A percentile compares a stretch with the other conserved stretches of the same genome.
Evolutionary conservation across 2,888 invertebrate genomes (phyloP).

Genomic region (Hemithea aestivaria): DNA sequence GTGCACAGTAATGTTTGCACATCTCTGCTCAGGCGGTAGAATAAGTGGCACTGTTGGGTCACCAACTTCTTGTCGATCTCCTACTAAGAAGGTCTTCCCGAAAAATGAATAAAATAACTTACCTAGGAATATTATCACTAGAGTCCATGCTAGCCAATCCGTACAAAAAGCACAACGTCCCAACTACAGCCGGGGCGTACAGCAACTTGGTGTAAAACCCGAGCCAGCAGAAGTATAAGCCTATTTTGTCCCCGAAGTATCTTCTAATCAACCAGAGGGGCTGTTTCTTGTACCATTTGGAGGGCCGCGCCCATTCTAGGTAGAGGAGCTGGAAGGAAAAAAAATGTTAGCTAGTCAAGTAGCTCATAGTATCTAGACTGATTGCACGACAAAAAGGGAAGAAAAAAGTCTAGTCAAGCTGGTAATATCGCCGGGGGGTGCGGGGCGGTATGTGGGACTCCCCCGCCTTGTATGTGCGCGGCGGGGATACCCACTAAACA

Average conservation of each 20-base stretch:
- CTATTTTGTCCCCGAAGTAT: slow-evolving; percentile 96
- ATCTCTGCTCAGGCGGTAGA: too few species aligned
- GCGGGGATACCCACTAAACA: too few species aligned
- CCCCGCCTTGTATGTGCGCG: too few species aligned
- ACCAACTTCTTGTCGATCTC: too few species aligned
- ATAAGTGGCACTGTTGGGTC: too few species aligned
- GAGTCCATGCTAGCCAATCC: slow-evolving; percentile 91
- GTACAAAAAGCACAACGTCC: slow-evolving; percentile 91
- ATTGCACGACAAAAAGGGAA: background rate
- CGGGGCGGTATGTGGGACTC: too few species aligned
- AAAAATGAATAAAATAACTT: slow-evolving; percentile 13
- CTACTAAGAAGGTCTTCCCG: too few species aligned
- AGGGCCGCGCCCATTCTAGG: slow-evolving; percentile 94
- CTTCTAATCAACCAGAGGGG: slow-evolving; percentile 92
- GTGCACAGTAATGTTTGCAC: too few species aligned
- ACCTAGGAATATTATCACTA: slow-evolving; percentile 89
- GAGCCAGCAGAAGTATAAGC: slow-evolving; percentile 94
- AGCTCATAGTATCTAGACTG: too few species aligned
- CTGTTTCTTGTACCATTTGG: slow-evolving; percentile 94
- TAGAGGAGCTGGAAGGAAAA: slow-evolving; percentile 84
- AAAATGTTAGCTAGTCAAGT: background rate
- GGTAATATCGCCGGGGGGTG: too few species aligned
- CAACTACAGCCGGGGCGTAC: slow-evolving; percentile 91
- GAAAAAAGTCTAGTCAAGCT: too few species aligned
- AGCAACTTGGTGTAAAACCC: slow-evolving; percentile 95